phyloP scores from a whole-genome alignment of 2,113 vertebrate genomes.

The Clupea harengus region DNA sequence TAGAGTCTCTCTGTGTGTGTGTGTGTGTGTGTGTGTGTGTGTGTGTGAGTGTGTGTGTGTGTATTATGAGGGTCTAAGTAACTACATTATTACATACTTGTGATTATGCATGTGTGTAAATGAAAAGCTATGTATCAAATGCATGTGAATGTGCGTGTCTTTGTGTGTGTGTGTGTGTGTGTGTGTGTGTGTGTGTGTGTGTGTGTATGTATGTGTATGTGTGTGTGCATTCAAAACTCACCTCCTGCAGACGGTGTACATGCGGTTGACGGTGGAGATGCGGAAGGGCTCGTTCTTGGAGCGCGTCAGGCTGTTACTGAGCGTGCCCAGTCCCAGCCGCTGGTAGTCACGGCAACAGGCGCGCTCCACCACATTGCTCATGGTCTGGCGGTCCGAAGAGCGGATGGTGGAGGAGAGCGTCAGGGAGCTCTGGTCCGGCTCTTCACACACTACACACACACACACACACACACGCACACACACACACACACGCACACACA shows the following conservation, averaged over 20 bases:
- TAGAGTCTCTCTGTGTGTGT: too few relatives aligned
- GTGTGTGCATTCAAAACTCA: conserved; percentile 61
- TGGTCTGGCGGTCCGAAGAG: conserved; percentile 87
- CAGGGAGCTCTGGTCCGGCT: conserved; percentile 85
- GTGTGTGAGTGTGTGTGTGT: too few relatives aligned
- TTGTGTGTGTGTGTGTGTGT: background rate
- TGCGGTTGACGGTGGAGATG: conserved; percentile 93
- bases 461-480: too few relatives aligned
- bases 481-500: too few relatives aligned
- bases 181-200: too few relatives aligned
- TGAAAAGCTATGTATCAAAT: too few relatives aligned
- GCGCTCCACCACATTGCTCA: conserved; percentile 88
- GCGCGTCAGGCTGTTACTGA: conserved; percentile 94
- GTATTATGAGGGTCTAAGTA: too few relatives aligned
- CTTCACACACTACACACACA: conserved; percentile 82
- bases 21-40: too few relatives aligned
- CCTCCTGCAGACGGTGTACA: conserved; percentile 95
- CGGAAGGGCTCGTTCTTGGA: conserved; percentile 94
- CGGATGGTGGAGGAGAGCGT: conserved; percentile 84
- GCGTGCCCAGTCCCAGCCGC: conserved; percentile 91
- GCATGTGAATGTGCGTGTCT: too few relatives aligned
- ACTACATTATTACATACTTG: too few relatives aligned
- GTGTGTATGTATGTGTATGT: too few relatives aligned
- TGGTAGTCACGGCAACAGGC: conserved; percentile 98
- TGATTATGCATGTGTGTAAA: too few relatives aligned